These are phyloP conservation scores for Cremastinae sp. DNA, from an alignment of 2,888 invertebrate species.

Conservation along the genomic window DNA sequence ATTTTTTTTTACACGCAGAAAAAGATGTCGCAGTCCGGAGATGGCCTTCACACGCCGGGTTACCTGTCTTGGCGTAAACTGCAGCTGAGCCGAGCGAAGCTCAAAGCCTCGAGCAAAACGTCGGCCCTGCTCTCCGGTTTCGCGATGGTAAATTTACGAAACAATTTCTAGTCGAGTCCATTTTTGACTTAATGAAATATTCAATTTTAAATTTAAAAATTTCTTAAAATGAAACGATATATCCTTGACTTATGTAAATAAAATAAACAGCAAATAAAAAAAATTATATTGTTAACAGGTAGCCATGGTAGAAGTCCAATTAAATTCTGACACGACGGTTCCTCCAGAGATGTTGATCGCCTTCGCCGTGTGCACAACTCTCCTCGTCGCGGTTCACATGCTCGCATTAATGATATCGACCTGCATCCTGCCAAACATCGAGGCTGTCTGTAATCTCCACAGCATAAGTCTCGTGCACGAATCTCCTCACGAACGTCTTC, in stretches of 20 bases:
- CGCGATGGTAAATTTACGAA: constrained; percentile 89
- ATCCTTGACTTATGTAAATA: no score
- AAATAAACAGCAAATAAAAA: background rate
- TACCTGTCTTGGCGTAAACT: constrained; percentile 94
- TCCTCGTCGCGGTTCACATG: constrained; percentile 98
- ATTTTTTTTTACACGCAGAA: constrained; percentile 80
- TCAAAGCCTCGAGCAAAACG: constrained; percentile 98
- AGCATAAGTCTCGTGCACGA: constrained; percentile 92
- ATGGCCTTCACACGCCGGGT: constrained; percentile 90
- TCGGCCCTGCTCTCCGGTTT: constrained; percentile 98
- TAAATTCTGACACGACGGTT: constrained; percentile 88
- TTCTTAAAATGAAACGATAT: no score
- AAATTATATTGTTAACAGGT: constrained; percentile 82
- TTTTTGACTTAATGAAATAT: no score
- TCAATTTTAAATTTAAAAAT: no score
- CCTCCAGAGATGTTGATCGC: constrained; percentile 92
- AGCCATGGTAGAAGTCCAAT: constrained; percentile 98
- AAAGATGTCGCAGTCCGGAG: constrained; percentile 88
- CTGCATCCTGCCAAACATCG: constrained; percentile 99
- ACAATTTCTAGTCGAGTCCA: no score
- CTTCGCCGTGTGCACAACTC: constrained; percentile 96
- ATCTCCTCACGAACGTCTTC: constrained; percentile 92
- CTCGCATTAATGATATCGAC: constrained; percentile 99
- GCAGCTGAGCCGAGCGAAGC: constrained; percentile 96
- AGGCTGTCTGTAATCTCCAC: constrained; percentile 96